phyloP scores from a whole-genome alignment of 2,113 vertebrate genomes.

The Brachypodius melanocephalos region DNA sequence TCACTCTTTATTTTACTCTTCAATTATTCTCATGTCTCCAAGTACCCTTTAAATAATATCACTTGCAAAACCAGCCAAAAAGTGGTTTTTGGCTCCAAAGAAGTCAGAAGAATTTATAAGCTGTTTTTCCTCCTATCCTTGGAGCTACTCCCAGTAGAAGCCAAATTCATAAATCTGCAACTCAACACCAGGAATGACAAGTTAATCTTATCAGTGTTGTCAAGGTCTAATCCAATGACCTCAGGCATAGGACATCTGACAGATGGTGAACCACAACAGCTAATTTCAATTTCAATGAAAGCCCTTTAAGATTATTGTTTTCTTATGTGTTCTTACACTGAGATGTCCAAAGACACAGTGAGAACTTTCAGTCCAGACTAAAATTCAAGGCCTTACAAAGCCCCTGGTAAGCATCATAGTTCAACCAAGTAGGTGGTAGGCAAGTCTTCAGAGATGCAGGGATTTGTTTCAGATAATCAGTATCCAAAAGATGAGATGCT shows the following conservation, averaged over 20 bases:
- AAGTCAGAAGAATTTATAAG: conserved; percentile 69
- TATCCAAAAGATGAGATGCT: neutral
- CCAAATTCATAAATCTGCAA: conserved; percentile 63
- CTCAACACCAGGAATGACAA: conserved; percentile 50
- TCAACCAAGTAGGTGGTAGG: neutral
- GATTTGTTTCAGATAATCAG: neutral
- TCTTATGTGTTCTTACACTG: neutral
- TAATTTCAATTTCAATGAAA: neutral
- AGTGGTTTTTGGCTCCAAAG: conserved; percentile 52
- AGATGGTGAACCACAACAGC: neutral
- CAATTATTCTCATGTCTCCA: conserved; percentile 30
- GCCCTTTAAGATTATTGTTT: neutral
- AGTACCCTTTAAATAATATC: conserved; percentile 58
- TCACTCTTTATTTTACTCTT: conserved; percentile 29
- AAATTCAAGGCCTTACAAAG: neutral
- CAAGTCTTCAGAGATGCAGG: neutral
- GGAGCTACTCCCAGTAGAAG: conserved; percentile 42
- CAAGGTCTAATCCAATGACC: conserved; percentile 6
- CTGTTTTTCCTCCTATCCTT: conserved; percentile 59
- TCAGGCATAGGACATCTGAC: neutral
- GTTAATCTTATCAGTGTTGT: conserved; percentile 55
- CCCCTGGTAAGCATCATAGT: neutral
- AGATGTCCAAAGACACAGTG: neutral
- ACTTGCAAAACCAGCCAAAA: conserved; percentile 36
- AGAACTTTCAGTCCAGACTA: neutral